Evolutionary conservation across 30 jellyfish, hydroid and myxozoan genomes (phyloP), one percentile per base, ranked within the genome.

Genomic region (Turritopsis rubra): DNA sequence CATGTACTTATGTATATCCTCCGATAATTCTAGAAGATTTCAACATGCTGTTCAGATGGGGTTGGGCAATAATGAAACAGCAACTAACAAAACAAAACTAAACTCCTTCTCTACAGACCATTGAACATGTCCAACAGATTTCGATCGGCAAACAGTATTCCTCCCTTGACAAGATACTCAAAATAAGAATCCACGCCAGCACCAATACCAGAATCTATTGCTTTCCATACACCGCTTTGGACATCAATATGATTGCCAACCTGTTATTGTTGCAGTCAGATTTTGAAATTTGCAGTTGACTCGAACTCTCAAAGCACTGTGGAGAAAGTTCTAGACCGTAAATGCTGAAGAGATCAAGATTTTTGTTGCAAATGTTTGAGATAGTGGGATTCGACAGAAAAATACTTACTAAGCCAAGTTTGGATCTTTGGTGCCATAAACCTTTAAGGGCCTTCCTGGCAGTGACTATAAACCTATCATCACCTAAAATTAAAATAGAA

Each of bases 141-240:
- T 21, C 87, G 71, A 29, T 82, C 83, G 73, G 91, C 53, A 73
- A 91, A 89, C 65, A 91, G 87, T 16, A 85, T 80, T 53, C 95
- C 92, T 60, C 96, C 98, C 78, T 91, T 91, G 27, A 88, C 98
- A 21, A 91, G 90, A 76, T 91, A 91, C 84, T 91, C 98, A 70
- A 83, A 91, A 84, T 87, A 91, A 1, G 98, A 91, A 73, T 91
- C 98, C 20, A 91, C 95, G 21, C 96, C 98, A 1, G 98, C 98
- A 21, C 98, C 98, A 74, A 91, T 91, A 18, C 98, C 98, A 53
- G 96, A 79, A 81, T 91, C 98, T 8, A 87, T 81, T 17, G 98
- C 98, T 3, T 96, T 91, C 98, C 98, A 91, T 19, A 23, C 53
- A 8, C 96, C 96, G 31, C 73, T 84, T 21, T 89, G 81, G 54